Base-by-base conservation (phyloP, 1,140 invertebrate genomes). In the Cotesia typhae region DNA sequence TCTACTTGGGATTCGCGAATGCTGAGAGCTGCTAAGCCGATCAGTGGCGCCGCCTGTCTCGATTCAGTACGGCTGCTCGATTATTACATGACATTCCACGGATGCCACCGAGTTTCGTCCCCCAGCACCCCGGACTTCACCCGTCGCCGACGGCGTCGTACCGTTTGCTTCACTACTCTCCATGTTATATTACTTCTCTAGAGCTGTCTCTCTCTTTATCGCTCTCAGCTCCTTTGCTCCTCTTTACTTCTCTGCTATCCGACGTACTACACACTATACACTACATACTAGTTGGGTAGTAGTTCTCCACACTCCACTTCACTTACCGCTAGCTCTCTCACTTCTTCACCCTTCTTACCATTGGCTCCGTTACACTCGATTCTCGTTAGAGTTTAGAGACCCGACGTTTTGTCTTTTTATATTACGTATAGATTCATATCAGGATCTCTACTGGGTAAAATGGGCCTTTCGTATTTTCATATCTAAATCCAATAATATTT, bases 11-110 rank as follows among this genome's bases (percentile, higher is more conserved):
- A 20, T 51, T 47, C 59, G 38, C 20, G 37, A 38, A 17, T 47
- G 35, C 28, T 63, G 70, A 77, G 77, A 41, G n/a, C n/a, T 47
- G 35, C 28, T 63, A 68, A 77, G 77, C 79, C 79, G 78, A 78
- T 74, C 76, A 74, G 78, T 86, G 83, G 83, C 82, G 82, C 84
- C 83, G 74, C 78, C 85, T 85, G 72, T 77, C 71, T 72, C 70
- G 53, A 74, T 75, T 77, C 70, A 41, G 68, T 57, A 77, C 76
- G 76, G 75, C 78, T 76, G 79, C 78, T 83, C 79, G 84, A 85
- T 86, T 85, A 85, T 86, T 85, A 86, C 82, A 84, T 81, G 83
- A 83, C 83, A 87, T 87, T 87, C 84, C 83, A 79, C 80, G 82
- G 77, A 86, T 86, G 80, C 83, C 84, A 81, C 82, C 76, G 77